Percentiles rank a stretch among this genome's conserved stretches.
Evolutionary conservation across 2,113 vertebrate species (phyloP).

Genomic region (Cynocephalus volans): DNA sequence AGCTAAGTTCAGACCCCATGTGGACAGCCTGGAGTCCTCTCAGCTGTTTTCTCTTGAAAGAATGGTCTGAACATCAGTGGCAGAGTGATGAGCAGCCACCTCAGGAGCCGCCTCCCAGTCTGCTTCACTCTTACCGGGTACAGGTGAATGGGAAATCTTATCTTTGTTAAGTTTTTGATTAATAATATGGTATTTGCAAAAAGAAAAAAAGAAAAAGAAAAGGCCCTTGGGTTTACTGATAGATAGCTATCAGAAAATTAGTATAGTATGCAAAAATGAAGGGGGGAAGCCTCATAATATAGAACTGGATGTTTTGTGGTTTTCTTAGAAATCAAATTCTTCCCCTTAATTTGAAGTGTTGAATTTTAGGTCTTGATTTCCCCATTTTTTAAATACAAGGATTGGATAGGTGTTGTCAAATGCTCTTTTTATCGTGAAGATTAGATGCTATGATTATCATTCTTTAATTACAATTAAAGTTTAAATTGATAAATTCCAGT

Average conservation of each 20-base stretch:
- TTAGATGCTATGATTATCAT: background rate
- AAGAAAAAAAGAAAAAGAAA: background rate
- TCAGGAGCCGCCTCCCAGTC: no score
- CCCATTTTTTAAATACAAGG: background rate
- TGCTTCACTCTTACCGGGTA: no score
- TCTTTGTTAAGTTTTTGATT: no score
- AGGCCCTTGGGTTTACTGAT: background rate
- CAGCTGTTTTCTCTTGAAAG: no score
- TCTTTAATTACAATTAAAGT: conserved; percentile 37
- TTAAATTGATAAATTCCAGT: background rate
- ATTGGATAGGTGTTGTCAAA: background rate
- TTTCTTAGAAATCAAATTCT: conserved; percentile 57
- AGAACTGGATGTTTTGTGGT: background rate
- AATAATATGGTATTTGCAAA: no score
- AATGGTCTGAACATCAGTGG: no score
- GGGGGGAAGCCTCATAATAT: background rate
- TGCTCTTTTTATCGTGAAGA: conserved; percentile 32
- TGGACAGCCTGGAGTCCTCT: no score
- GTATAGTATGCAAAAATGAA: background rate
- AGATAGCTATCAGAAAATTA: background rate
- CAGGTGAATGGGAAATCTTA: no score
- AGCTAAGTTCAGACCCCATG: no score
- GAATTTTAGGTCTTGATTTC: conserved; percentile 57
- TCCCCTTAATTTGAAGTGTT: conserved; percentile 33
- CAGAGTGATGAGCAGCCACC: no score